phyloP scores from a whole-genome alignment of 2,797 vertebrate species.

The Odontamblyopus lacepedii region DNA sequence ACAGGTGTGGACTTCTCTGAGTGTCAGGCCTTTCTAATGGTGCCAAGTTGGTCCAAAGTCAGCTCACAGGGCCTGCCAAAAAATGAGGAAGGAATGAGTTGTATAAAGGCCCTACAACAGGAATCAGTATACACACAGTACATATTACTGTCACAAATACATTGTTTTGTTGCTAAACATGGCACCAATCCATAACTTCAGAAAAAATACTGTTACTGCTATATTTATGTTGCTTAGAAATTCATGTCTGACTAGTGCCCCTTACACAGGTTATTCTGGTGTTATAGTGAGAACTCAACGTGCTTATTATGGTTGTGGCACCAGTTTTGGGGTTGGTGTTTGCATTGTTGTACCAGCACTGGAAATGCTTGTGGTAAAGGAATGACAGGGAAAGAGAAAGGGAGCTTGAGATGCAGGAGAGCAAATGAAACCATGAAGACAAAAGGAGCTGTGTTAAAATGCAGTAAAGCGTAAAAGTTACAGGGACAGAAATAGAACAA shows the following conservation, averaged over 20 bases:
- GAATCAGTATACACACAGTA: conserved; percentile 6
- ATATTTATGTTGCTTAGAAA: conserved; percentile 54
- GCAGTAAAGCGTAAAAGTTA: conserved; percentile 8
- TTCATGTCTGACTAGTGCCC: conserved; percentile 41
- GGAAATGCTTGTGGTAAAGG: conserved; percentile 69
- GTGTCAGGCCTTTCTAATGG: conserved; percentile 38
- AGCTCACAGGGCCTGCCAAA: conserved; percentile 38
- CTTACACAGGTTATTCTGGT: conserved; percentile 75
- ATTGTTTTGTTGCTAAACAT: conserved; percentile 5
- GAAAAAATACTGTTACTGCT: conserved; percentile 17
- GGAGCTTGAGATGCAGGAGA: conserved; percentile 8
- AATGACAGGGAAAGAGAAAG: conserved; percentile 42
- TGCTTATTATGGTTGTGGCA: conserved; percentile 78
- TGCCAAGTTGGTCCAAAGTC: conserved; percentile 52
- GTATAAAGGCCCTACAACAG: conserved; percentile 16
- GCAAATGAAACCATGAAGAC: conserved; percentile 15
- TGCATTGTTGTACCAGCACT: conserved; percentile 59
- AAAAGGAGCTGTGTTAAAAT: conserved; percentile 22
- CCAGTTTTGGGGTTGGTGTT: conserved; percentile 67
- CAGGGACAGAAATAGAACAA: conserved; percentile 14
- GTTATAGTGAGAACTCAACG: conserved; percentile 78
- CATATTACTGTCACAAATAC: not conserved
- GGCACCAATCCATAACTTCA: conserved; percentile 11
- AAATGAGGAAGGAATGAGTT: conserved; percentile 49
- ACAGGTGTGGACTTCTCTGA: conserved; percentile 51